Conservation (phyloP, 2,797 vertebrate genomes). For the Gallinago nigripennis region DNA sequence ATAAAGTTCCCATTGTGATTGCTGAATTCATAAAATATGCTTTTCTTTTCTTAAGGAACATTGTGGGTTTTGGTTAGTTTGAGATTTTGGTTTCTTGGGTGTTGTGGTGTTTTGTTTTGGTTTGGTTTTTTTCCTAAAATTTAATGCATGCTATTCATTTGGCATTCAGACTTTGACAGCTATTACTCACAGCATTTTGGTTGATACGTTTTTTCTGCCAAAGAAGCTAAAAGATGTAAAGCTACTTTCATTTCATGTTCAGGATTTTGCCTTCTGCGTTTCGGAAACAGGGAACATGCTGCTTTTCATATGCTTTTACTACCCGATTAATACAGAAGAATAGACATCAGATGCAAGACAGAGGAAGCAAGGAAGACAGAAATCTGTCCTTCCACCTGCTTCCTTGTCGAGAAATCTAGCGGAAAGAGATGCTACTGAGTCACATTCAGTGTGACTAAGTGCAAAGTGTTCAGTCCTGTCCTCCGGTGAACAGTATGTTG, state of each 20-base stretch:
- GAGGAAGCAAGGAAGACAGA: slow-evolving; percentile 37
- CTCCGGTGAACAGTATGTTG: background rate
- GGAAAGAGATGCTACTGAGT: background rate
- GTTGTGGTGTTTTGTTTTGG: background rate
- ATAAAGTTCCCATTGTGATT: background rate
- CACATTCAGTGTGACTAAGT: background rate
- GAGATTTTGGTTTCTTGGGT: background rate
- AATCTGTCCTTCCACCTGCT: slow-evolving; percentile 55
- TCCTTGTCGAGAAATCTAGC: background rate
- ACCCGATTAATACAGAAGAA: background rate
- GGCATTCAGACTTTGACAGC: slow-evolving; percentile 19
- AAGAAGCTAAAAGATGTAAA: background rate
- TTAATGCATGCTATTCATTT: slow-evolving; percentile 19
- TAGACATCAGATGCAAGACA: background rate
- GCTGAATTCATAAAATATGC: background rate
- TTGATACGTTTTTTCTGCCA: background rate
- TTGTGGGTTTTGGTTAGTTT: background rate
- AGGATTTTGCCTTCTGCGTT: background rate
- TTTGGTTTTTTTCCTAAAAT: background rate
- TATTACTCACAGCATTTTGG: slow-evolving; percentile 70
- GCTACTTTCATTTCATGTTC: slow-evolving; percentile 25
- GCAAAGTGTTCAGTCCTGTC: slow-evolving; percentile 1
- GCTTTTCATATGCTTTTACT: slow-evolving; percentile 26
- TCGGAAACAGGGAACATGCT: background rate
- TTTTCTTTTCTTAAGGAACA: background rate